Conservation (phyloP, 2,888 invertebrate species). For the Drosophila birchii region DNA sequence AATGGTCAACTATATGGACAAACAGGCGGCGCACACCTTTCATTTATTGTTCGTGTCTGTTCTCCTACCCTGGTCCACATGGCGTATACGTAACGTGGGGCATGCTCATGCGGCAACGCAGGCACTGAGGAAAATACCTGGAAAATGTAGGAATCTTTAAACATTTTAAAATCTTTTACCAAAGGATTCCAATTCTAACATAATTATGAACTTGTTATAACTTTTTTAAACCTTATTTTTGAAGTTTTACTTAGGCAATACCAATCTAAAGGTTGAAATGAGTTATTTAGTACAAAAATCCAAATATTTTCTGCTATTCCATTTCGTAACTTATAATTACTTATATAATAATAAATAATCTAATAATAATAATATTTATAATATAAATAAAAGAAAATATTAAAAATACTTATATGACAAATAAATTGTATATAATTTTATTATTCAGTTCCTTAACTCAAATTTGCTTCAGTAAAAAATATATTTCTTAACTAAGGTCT, state of each 20-base stretch:
- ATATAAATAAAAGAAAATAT: too few relatives aligned
- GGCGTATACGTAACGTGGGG: slow-evolving; percentile 51
- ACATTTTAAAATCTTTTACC: background rate
- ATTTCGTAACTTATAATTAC: background rate
- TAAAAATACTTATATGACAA: background rate
- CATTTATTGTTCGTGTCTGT: slow-evolving; percentile 66
- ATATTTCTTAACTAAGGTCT: background rate
- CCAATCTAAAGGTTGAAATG: background rate
- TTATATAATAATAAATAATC: too few relatives aligned
- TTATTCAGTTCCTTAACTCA: background rate
- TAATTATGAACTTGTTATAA: fast-evolving
- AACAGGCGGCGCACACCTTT: slow-evolving; percentile 77
- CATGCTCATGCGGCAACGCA: slow-evolving; percentile 40
- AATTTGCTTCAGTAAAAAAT: background rate
- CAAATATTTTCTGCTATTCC: background rate
- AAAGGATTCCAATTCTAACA: too few relatives aligned
- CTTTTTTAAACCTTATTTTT: too few relatives aligned
- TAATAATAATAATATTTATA: background rate
- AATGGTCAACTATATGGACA: slow-evolving; percentile 78
- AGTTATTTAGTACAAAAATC: background rate
- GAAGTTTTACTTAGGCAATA: background rate
- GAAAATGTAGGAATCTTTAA: background rate
- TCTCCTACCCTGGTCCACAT: background rate
- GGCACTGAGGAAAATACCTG: background rate
- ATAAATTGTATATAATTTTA: background rate